Conservation (phyloP, 2,888 invertebrate genomes). For the Nomada goodeniana region DNA sequence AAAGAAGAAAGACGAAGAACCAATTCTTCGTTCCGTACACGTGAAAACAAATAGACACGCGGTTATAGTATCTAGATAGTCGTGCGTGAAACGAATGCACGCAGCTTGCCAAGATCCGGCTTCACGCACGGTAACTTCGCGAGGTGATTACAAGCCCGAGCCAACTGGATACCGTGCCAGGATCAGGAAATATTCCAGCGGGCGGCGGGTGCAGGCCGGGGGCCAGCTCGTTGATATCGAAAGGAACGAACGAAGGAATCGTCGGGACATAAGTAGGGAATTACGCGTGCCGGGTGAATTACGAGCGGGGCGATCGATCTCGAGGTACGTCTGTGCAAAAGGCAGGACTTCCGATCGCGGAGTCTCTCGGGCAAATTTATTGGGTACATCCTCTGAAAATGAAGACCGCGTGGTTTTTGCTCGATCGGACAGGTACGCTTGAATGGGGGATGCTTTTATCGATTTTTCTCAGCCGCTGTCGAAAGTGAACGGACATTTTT, state of each 20-base stretch:
- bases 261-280: slow-evolving; percentile 70
- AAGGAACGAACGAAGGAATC: slow-evolving; percentile 62
- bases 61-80: slow-evolving; percentile 36
- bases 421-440: slow-evolving; percentile 1
- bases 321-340: slow-evolving; percentile 42
- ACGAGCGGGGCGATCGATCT: slow-evolving; percentile 54
- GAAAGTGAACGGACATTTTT: too few relatives aligned
- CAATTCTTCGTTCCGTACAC: background rate
- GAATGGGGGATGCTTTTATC: background rate
- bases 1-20: background rate
- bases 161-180: slow-evolving; percentile 79
- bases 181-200: slow-evolving; percentile 61
- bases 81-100: slow-evolving; percentile 71
- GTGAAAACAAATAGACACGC: slow-evolving; percentile 26
- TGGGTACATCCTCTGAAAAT: slow-evolving; percentile 47
- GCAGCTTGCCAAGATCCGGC: slow-evolving; percentile 74
- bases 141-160: slow-evolving; percentile 77
- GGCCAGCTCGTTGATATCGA: slow-evolving; percentile 27
- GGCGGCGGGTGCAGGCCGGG: background rate
- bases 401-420: slow-evolving; percentile 46
- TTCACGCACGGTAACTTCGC: slow-evolving; percentile 76
- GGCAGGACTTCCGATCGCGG: slow-evolving; percentile 27
- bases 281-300: slow-evolving; percentile 69
- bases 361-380: slow-evolving; percentile 57
- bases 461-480: slow-evolving; percentile 12